Base-by-base conservation (phyloP, 2,888 invertebrate genomes). In the Drosophila meridionalis region DNA sequence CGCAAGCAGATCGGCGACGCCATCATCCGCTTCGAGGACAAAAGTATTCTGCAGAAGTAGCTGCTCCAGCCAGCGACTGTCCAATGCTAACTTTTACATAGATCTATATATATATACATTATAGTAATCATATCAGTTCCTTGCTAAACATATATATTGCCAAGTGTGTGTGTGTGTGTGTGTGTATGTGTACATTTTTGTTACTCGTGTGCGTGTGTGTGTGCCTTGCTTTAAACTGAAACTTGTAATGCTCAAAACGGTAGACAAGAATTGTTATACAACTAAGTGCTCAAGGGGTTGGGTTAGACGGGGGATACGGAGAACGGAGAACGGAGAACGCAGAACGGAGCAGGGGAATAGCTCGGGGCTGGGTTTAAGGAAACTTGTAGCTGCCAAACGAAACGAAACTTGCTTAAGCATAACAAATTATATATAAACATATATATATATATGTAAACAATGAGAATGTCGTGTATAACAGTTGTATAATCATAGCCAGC, bases 1-100 rank as follows among this genome's bases (percentile, higher is more conserved):
- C 93, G 94, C 81, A 93, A 93, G 68, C 93, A 93, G 82, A 92
- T 93, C 38, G 93, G 93, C 40, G 93, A 93, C 86, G 93, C 93
- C 69, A 91, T 93, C 73, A 91, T 93, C 68, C 93, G 92, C 60
- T 93, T 87, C 62, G 93, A 93, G 82, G 92, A 93, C 68, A 92
- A 89, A 88, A 92, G 86, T 89, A 92, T 93, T 87, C 73, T 90
- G 59, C 92, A 87, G 50, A 92, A 92, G 79, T 92, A 87, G 82
- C 38, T 50, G 52, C 38, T 36, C 1, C 26, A 4, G 34, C n/a
- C 20, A 52, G 52, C 50, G 30, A 30, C 50, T 47, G 32, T 11
- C 38, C 36, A 7, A 45, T 59, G 53, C 68, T 50, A 43, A 56
- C 70, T 76, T 69, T 59, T 75, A 76, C 57, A 74, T 76, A 60